Base-by-base conservation (phyloP, 2,113 vertebrate species). In the Cyanoramphus novaezelandiae region DNA sequence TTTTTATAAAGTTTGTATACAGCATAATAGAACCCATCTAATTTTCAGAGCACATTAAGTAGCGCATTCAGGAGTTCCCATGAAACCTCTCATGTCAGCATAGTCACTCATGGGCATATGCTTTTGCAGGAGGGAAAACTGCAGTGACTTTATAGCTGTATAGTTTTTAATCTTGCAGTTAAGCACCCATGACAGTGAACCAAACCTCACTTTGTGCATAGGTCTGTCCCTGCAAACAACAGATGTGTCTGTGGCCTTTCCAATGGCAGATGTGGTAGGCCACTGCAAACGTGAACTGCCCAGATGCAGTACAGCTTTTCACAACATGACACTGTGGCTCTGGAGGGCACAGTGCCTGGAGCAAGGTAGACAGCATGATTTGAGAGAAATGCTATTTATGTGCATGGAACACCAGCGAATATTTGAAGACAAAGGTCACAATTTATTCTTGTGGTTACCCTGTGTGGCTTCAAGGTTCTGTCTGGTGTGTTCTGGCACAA, bases 71-170 rank as follows among this genome's bases (percentile, higher is more conserved):
- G 23, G 11, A 67, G 24, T 39, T 88, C 17, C 33, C 8, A 3
- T n/a, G 28, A 67, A 75, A 53, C 17, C 18, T 82, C 10, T 62
- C 7, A 12, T 16, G 20, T 49, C 28, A 71, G 37, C 1, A 4
- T 24, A 39, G 37, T 17, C 17, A 10, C 50, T 29, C 47, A 7
- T 10, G 31, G 62, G 14, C 16, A 10, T 11, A 29, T 0, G 0
- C 21, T 29, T 83, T 52, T 69, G 41, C 11, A 78, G 29, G n/a
- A 88, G 12, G 31, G 31, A 75, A 31, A 52, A 16, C 18, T 29
- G 16, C 13, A 20, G 46, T 7, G 20, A 24, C n/a, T 76, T 72
- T 9, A 33, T 3, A 57, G 27, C 13, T 47, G 28, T 16, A 11
- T 2, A 10, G 12, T 37, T 68, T 71, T 59, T n/a, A 68, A 59